Percentiles rank a stretch among this genome's conserved stretches.
Conservation (phyloP, 2,113 vertebrate species). For the Callithrix jacchus region DNA sequence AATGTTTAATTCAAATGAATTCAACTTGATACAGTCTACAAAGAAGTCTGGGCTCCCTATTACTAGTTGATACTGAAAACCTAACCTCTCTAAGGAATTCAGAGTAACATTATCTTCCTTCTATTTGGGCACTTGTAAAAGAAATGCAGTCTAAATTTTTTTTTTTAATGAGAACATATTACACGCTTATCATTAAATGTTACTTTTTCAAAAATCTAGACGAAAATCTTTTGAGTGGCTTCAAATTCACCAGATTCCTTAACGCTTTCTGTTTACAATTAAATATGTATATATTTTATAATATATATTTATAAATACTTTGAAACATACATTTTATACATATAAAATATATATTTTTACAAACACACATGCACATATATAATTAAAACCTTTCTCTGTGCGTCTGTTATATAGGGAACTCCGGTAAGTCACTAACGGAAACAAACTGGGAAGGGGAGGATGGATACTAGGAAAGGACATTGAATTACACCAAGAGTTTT, state of each 20-base stretch:
- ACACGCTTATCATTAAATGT: background rate
- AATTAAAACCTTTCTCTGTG: background rate
- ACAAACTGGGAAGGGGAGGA: background rate
- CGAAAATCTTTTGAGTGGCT: background rate
- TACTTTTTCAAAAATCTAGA: background rate
- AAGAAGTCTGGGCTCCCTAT: background rate
- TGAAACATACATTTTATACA: too few relatives aligned
- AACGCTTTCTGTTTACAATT: background rate
- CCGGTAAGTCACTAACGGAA: background rate
- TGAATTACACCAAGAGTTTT: background rate
- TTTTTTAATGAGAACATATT: background rate
- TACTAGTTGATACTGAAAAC: background rate
- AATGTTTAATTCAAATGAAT: slow-evolving; percentile 15
- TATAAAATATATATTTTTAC: too few relatives aligned
- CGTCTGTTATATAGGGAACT: slow-evolving; percentile 24
- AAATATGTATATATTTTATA: too few relatives aligned
- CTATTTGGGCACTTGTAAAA: background rate
- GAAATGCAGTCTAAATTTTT: background rate
- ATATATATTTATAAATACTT: too few relatives aligned
- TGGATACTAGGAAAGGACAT: background rate
- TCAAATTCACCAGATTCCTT: background rate
- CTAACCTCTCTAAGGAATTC: background rate
- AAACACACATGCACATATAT: too few relatives aligned
- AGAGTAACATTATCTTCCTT: background rate
- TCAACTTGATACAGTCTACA: background rate